Evolutionary conservation across 2,888 invertebrate genomes (phyloP), one percentile per base, ranked within the genome.

Genomic region (Timandra comae): DNA sequence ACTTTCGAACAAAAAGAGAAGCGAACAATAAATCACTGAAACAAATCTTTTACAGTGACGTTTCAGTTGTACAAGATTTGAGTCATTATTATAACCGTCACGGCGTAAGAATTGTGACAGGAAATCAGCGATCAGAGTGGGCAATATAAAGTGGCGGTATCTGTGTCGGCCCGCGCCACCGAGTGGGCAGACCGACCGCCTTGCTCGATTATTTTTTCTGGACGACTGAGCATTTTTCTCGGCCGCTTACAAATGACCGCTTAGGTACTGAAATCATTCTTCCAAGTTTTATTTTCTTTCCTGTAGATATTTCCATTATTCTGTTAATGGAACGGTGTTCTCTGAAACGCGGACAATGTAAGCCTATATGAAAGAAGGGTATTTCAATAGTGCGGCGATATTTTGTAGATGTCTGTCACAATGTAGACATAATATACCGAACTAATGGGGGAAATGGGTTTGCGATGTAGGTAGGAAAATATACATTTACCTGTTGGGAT

Each of bases 241-340:
- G 60, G 59, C 69, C 63, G 70, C 75, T 75, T 75, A 81, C 75
- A 81, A 82, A 82, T 79, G 75, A 75, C 79, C 76, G 72, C 71
- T 78, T 71, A 71, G 66, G 69, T 72, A 69, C 67, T 70, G 67
- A 71, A 79, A 76, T 76, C 73, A 71, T 70, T 75, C 65, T 61
- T 52, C 63, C 59, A 64, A 75, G 59, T 75, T 76, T 73, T 75
- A 79, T 74, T 76, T 69, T 69, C 60, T 54, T 66, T 69, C 62
- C 65, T 63, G 65, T 58, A 69, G 66, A 71, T 73, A 68, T 71
- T 72, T 65, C 71, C 65, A 74, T 79, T 80, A 79, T 76, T 69
- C 70, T 63, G 69, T 74, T 79, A 81, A 80, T 78, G 77, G 76
- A 73, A 73, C 65, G 62, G 61, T 70, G 66, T 72, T 69, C 65